phyloP scores from a whole-genome alignment of 2,113 vertebrate genomes.

The Echinops telfairi region DNA sequence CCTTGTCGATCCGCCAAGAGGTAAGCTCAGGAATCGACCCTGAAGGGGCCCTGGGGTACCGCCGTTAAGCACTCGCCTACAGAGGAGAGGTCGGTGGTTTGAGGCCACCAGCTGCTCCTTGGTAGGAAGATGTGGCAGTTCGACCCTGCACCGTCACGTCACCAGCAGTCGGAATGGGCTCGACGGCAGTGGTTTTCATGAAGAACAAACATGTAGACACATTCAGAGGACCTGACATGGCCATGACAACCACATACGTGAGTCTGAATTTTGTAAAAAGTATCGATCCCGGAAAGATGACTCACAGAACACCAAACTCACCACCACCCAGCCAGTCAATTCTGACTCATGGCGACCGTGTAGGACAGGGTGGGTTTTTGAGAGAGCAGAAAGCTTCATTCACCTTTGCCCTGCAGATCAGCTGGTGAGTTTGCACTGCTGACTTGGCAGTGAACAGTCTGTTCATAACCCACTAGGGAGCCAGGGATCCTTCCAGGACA shows the following conservation, averaged over 20 bases:
- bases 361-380: no score
- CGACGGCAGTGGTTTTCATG: background rate
- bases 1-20: background rate
- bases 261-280: background rate
- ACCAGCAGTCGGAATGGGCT: background rate
- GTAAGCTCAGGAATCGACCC: background rate
- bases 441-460: no score
- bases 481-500: no score
- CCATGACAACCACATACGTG: background rate
- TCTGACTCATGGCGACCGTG: no score
- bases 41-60: background rate
- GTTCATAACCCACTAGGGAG: no score
- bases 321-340: no score
- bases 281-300: background rate
- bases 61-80: background rate
- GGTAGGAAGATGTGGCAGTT: background rate
- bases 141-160: background rate
- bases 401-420: no score
- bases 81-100: background rate
- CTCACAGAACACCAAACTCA: no score
- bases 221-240: background rate
- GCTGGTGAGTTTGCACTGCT: no score
- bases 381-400: no score
- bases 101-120: background rate
- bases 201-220: background rate